phyloP scores from a whole-genome alignment of 2,888 invertebrate genomes.

The Tyria jacobaeae region DNA sequence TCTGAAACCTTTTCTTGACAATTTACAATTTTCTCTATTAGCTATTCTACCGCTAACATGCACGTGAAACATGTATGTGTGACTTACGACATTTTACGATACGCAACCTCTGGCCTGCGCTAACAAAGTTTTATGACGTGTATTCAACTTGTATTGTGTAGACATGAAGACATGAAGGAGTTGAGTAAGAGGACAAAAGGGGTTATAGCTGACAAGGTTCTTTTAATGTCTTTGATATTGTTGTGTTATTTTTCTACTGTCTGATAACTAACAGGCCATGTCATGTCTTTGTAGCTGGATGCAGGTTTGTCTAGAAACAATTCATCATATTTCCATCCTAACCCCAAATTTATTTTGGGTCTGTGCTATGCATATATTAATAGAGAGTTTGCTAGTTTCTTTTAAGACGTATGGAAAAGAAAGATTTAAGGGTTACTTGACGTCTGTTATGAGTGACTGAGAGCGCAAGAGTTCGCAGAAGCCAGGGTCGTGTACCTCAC shows the following conservation, averaged over 20 bases:
- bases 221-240: not conserved
- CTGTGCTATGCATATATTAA: no score
- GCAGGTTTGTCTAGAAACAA: no score
- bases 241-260: not conserved
- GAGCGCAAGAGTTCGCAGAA: no score
- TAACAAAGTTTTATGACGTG: not conserved
- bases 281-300: no score
- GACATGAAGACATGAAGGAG: not conserved
- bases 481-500: no score
- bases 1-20: not conserved
- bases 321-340: no score
- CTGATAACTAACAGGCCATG: no score
- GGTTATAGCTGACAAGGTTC: not conserved
- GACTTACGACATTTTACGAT: slow-evolving; percentile 9
- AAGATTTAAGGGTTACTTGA: no score
- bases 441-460: no score
- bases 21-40: not conserved
- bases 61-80: not conserved
- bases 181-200: not conserved
- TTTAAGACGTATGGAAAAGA: no score
- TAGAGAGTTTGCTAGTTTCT: no score
- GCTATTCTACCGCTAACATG: not conserved
- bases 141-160: not conserved
- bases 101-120: not conserved
- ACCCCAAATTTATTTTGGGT: no score